Evolutionary conservation across 2,113 vertebrate species (phyloP), one percentile per base, ranked within the genome.

Genomic region (Notothenia rossii): DNA sequence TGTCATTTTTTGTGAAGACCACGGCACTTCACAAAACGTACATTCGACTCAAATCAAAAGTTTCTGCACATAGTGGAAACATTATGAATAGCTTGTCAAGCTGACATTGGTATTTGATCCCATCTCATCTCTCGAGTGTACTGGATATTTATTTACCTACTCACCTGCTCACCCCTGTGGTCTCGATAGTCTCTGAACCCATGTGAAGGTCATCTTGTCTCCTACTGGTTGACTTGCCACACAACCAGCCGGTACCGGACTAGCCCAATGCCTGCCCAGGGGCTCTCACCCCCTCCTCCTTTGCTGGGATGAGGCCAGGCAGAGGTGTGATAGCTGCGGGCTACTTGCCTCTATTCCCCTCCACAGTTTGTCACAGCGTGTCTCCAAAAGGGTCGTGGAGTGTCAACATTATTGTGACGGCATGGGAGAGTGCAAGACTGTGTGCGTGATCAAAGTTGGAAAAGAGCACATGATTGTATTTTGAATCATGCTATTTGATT

Each of bases 261-360:
- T 62, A 67, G 78, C 58, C 61, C 8, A 7, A 11, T 60, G 63
- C 40, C 77, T 76, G 75, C 75, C 70, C 17, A 5, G 49, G 15
- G 75, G 68, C 66, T 70, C 20, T 36, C 46, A 36, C 10, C 25
- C 49, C 12, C 69, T 46, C 58, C 40, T 9, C 55, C 59, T 36
- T 29, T 68, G 25, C 75, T 83, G 79, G 65, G 60, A 80, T 69
- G 53, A 85, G 70, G 80, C 84, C 68, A 83, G 61, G 68, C 73
- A 84, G 72, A 86, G 85, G 90, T 91, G 89, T 73, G 77, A 90
- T 89, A n/a, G 56, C 92, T 78, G 40, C 50, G 43, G 82, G 91
- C 90, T 60, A 75, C 64, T 78, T 79, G 77, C 58, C 89, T 82
- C 69, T 29, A 9, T 83, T 69, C 71, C 64, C 82, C 82, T 81